These are phyloP conservation scores for Augochlora pura DNA, from an alignment of 1,140 invertebrate genomes.

Conservation along the genomic window DNA sequence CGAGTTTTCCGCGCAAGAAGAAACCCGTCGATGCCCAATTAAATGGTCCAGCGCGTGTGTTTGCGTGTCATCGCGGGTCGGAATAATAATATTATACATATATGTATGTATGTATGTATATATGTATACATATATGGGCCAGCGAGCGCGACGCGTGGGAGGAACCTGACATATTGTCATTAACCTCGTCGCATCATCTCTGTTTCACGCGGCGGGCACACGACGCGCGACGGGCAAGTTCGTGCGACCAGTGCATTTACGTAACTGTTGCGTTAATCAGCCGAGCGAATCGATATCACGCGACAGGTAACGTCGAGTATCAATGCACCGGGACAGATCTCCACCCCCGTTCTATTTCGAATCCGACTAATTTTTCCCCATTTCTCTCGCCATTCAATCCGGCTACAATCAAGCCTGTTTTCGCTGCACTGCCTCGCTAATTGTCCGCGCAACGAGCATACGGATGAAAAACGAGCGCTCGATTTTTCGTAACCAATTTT, in stretches of 20 bases:
- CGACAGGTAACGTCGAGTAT: not conserved
- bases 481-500: too few relatives aligned
- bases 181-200: conserved; percentile 57
- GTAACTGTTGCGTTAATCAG: conserved; percentile 33
- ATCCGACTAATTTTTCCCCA: too few relatives aligned
- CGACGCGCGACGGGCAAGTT: not conserved
- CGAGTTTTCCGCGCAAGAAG: conserved; percentile 1
- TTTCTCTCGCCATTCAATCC: too few relatives aligned
- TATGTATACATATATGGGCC: conserved; percentile 52
- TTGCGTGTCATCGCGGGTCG: not conserved
- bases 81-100: conserved; percentile 52
- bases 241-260: conserved; percentile 27
- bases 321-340: not conserved
- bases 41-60: conserved; percentile 5
- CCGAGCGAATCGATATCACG: conserved; percentile 31
- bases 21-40: conserved; percentile 30
- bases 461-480: too few relatives aligned
- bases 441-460: too few relatives aligned
- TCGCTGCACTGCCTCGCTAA: too few relatives aligned
- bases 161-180: conserved; percentile 62
- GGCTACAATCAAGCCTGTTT: too few relatives aligned
- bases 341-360: too few relatives aligned
- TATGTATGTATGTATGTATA: too few relatives aligned
- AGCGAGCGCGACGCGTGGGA: conserved; percentile 57
- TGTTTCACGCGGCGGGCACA: conserved; percentile 24